These are phyloP conservation scores for Ploceus nigricollis DNA, from an alignment of 2,113 vertebrate species.

Conservation along the genomic window DNA sequence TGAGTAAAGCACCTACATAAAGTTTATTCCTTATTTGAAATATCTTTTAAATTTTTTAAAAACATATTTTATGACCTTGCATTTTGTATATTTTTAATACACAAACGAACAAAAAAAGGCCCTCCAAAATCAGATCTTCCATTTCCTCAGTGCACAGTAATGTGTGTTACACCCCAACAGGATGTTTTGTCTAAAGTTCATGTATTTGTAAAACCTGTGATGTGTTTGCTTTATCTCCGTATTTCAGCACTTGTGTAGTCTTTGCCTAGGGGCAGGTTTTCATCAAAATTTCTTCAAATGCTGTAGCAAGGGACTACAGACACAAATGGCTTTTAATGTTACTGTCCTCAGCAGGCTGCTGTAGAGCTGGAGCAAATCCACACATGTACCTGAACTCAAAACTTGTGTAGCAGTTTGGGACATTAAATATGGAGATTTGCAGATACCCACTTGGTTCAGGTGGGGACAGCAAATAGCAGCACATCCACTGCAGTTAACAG, in stretches of 20 bases:
- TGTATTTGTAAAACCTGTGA: background rate
- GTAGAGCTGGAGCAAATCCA: background rate
- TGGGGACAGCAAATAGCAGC: background rate
- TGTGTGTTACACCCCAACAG: background rate
- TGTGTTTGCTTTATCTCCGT: slow-evolving; percentile 4
- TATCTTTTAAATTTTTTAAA: background rate
- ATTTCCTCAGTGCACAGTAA: background rate
- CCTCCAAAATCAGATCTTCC: background rate
- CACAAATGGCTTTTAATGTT: background rate
- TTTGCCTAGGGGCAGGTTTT: slow-evolving; percentile 27
- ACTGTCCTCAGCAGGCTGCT: background rate
- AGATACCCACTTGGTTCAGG: background rate
- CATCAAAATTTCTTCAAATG: slow-evolving; percentile 17
- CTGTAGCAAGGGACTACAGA: background rate
- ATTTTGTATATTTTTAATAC: background rate
- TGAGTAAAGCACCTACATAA: background rate
- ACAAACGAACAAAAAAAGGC: background rate
- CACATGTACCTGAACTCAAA: background rate
- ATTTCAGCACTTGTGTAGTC: background rate
- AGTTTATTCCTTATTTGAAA: background rate
- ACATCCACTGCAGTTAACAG: background rate
- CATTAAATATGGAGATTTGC: background rate
- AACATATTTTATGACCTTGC: background rate
- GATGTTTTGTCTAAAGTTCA: background rate
- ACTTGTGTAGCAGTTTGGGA: background rate